These are phyloP conservation scores for Siniperca obscura DNA, from an alignment of 2,797 vertebrate species.

Conservation along the genomic window DNA sequence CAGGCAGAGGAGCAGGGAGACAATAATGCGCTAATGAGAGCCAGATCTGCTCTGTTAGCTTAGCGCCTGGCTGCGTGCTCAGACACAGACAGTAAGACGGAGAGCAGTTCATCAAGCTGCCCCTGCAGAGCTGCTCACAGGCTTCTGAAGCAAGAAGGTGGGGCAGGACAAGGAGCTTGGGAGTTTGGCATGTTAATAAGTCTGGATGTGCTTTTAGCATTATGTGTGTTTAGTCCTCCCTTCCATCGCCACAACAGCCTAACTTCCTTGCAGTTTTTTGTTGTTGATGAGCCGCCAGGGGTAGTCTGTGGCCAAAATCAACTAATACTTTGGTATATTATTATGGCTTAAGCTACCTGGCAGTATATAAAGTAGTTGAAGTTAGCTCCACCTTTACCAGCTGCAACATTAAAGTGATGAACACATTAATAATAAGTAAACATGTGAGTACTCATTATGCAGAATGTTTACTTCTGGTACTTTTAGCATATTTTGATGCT, in stretches of 20 bases:
- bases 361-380: too few relatives aligned
- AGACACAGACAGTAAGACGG: conserved; percentile 49
- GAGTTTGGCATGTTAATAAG: conserved; percentile 18
- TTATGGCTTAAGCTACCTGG: too few relatives aligned
- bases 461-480: too few relatives aligned
- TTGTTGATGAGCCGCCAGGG: conserved; percentile 9
- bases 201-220: conserved; percentile 3
- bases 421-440: too few relatives aligned
- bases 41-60: conserved; percentile 68
- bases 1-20: conserved; percentile 62
- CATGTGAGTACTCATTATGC: too few relatives aligned
- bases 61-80: conserved; percentile 43
- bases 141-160: conserved; percentile 39
- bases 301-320: background rate
- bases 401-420: too few relatives aligned
- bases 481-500: too few relatives aligned
- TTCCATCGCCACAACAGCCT: conserved; percentile 1
- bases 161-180: conserved; percentile 24
- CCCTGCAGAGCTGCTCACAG: conserved; percentile 37
- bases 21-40: conserved; percentile 69
- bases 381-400: too few relatives aligned
- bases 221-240: background rate
- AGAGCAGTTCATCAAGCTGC: conserved; percentile 52
- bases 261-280: conserved; percentile 14
- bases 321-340: too few relatives aligned